Percentiles rank a stretch among this genome's conserved stretches.
These are phyloP conservation scores for Melangyna quadrimaculata DNA, from an alignment of 2,888 invertebrate species.

Conservation along the genomic window DNA sequence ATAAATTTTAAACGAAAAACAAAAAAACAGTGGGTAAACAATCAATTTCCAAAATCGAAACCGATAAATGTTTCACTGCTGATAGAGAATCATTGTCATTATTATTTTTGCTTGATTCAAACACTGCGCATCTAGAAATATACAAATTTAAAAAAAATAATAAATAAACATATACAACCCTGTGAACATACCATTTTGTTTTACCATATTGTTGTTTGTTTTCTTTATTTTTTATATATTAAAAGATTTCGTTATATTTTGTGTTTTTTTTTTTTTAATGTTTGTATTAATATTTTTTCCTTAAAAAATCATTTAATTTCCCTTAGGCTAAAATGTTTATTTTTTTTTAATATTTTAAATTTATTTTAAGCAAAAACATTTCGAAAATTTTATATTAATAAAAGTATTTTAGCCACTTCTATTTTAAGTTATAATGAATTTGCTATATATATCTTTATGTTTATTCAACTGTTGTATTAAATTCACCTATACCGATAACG, in stretches of 20 bases:
- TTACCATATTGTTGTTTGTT: conserved; percentile 20
- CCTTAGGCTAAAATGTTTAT: conserved; percentile 24
- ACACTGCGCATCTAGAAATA: background rate
- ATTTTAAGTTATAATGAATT: conserved; percentile 41
- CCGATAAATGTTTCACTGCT: background rate
- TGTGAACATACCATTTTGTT: conserved; percentile 68
- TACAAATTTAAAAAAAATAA: background rate
- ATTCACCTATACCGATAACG: conserved; percentile 52
- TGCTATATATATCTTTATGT: conserved; percentile 35
- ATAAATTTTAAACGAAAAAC: background rate
- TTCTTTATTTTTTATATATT: conserved; percentile 32
- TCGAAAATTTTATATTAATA: conserved; percentile 55
- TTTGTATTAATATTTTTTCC: conserved; percentile 42
- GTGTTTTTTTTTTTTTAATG: conserved; percentile 12
- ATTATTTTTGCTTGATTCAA: background rate
- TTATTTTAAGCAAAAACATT: conserved; percentile 66
- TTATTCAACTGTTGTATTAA: conserved; percentile 43
- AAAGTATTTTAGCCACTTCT: conserved; percentile 54
- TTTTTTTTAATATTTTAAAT: conserved; percentile 30
- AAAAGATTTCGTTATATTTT: conserved; percentile 52
- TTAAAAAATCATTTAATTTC: conserved; percentile 43
- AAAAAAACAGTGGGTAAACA: background rate
- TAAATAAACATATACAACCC: conserved; percentile 55
- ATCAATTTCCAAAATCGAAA: background rate
- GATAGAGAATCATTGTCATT: background rate